A percentile compares a stretch with the other conserved stretches of the same genome.
phyloP scores from a whole-genome alignment of 2,113 vertebrate species.

The Hippocampus guttulatus region DNA sequence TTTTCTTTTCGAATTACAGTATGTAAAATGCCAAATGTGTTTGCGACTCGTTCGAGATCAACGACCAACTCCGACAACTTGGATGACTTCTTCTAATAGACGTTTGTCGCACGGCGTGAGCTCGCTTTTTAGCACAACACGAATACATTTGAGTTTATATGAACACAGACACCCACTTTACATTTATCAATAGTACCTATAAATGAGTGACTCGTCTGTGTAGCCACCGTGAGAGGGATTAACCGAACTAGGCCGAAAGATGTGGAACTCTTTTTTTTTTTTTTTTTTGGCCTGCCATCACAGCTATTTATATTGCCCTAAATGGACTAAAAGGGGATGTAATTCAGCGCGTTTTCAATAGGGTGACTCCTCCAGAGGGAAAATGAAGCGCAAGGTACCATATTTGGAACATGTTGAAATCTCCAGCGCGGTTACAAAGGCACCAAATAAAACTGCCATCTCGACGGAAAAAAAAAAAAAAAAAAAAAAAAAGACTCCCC shows the following conservation, averaged over 20 bases:
- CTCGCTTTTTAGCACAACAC: neutral
- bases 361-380: slow-evolving; percentile 37
- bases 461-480: too few relatives aligned
- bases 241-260: slow-evolving; percentile 46
- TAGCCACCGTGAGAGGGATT: slow-evolving; percentile 8
- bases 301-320: slow-evolving; percentile 70
- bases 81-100: neutral
- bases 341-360: slow-evolving; percentile 39
- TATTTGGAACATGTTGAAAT: neutral
- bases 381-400: slow-evolving; percentile 11
- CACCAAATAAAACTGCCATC: neutral
- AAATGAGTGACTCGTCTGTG: slow-evolving; percentile 9
- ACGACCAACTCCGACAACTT: neutral
- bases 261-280: slow-evolving; percentile 11
- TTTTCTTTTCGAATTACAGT: neutral
- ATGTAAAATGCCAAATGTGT: neutral
- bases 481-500: too few relatives aligned
- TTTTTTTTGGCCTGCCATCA: slow-evolving; percentile 15
- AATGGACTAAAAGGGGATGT: slow-evolving; percentile 45
- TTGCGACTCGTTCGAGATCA: neutral
- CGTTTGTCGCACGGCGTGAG: neutral
- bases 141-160: too few relatives aligned
- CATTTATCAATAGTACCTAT: neutral
- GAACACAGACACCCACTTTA: neutral
- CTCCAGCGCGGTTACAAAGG: neutral